These are phyloP conservation scores for Drosophila aldrichi DNA, from an alignment of 2,888 invertebrate species.

Conservation along the genomic window DNA sequence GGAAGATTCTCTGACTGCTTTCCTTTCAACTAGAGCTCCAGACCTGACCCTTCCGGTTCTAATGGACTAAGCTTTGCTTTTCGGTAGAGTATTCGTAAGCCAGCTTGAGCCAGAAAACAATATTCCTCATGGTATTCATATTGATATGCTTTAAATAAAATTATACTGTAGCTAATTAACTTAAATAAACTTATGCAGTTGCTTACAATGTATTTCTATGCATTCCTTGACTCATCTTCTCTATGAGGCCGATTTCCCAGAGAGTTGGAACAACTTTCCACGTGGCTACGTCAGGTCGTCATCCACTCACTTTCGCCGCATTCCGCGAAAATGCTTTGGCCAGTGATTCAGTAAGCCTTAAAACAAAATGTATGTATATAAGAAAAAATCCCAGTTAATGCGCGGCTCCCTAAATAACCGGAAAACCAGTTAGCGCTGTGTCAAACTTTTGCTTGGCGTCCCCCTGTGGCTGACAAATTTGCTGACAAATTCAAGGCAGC, in stretches of 20 bases:
- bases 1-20: no score
- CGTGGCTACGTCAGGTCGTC: conserved; percentile 38
- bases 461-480: conserved; percentile 72
- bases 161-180: background rate
- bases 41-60: no score
- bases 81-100: no score
- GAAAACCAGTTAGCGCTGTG: conserved; percentile 68
- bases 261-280: conserved; percentile 39
- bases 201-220: background rate
- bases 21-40: no score
- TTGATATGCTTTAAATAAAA: background rate
- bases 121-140: background rate
- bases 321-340: conserved; percentile 60
- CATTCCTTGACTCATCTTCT: background rate
- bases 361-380: background rate
- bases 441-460: conserved; percentile 41
- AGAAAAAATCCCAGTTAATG: conserved; percentile 21
- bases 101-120: no score
- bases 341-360: conserved; percentile 71
- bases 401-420: conserved; percentile 11
- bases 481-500: conserved; percentile 80
- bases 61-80: no score
- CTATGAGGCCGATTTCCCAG: conserved; percentile 28
- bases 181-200: background rate
- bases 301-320: conserved; percentile 60